Base-by-base conservation (phyloP, 1,140 invertebrate species). In the Pseudomyrmex concolor region DNA sequence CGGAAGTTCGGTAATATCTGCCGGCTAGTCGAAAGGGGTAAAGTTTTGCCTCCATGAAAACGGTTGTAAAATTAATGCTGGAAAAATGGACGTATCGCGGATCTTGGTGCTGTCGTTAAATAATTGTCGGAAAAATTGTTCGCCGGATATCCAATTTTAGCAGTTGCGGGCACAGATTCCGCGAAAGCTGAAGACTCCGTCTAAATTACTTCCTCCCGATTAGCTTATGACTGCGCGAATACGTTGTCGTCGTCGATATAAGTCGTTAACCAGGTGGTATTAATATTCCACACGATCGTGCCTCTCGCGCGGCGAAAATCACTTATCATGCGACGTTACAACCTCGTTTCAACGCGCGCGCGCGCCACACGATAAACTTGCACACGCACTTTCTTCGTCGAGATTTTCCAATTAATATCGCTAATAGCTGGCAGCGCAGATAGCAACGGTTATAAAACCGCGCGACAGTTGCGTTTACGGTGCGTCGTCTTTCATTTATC, bases 351-450 rank as follows among this genome's bases (percentile, higher is more conserved):
- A 68, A n/a, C 48, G 34, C 19, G 1, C 62, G 2, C 67, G 7
- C 17, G 8, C 74, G 62, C 9, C 62, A 66, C 48, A 55, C 17
- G 43, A 51, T 12, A 10, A 51, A 51, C 9, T 51, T 51, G 13
- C 12, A 45, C 43, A 13, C 51, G 17, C 64, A 51, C 51, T 78
- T 78, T 25, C 64, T 25, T 78, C 45, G 60, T 57, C 34, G 19
- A 50, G 66, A 57, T 78, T 78, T 78, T 78, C 43, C 64, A 70
- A 78, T 78, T 78, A 78, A 68, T 57, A 68, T 70, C 51, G 17
- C 9, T 45, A 45, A 77, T 67, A 78, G 19, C 60, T 64, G 22
- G 10, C 43, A 17, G 9, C 5, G 4, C 12, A 19, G 19, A 71
- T 45, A 74, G 59, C 48, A 12, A 43, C 13, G 17, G 34, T 51